Evolutionary conservation across 2,797 vertebrate species (phyloP).

Genomic region (Centroberyx gerrardi): DNA sequence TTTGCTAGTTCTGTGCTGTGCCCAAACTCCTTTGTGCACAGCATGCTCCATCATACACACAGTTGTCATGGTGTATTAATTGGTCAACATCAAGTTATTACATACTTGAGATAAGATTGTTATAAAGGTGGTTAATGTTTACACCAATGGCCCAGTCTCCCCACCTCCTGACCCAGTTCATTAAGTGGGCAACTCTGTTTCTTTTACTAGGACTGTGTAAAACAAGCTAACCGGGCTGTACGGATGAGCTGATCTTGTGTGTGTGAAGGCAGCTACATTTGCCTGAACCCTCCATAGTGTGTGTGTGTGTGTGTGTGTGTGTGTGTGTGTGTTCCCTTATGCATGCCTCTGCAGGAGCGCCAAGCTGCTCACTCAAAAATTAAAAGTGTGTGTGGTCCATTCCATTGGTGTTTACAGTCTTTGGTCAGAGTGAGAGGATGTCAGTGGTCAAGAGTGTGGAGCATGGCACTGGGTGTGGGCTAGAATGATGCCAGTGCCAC

Average conservation of each 20-base stretch:
- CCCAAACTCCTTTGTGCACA: too few relatives aligned
- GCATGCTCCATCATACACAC: neutral
- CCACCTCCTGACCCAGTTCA: too few relatives aligned
- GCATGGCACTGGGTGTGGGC: constrained; percentile 87
- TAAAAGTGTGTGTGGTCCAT: constrained; percentile 71
- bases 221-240: constrained; percentile 13
- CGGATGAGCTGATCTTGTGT: neutral
- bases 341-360: constrained; percentile 18
- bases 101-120: neutral
- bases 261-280: neutral
- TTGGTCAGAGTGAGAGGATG: constrained; percentile 67
- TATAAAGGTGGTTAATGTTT: neutral
- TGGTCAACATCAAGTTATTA: neutral
- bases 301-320: neutral
- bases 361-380: constrained; percentile 38
- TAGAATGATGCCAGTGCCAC: constrained; percentile 56
- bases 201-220: constrained; percentile 5
- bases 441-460: constrained; percentile 59
- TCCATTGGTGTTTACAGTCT: constrained; percentile 68
- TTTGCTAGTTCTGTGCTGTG: too few relatives aligned
- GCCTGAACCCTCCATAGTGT: neutral
- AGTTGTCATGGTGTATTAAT: neutral
- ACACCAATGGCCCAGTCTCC: constrained; percentile 15
- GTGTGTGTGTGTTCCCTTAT: constrained; percentile 24
- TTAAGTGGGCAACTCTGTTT: too few relatives aligned